Percentiles rank a stretch among this genome's conserved stretches.
phyloP scores from a whole-genome alignment of 2,888 invertebrate genomes.

The Bruchidius siliquastri region DNA sequence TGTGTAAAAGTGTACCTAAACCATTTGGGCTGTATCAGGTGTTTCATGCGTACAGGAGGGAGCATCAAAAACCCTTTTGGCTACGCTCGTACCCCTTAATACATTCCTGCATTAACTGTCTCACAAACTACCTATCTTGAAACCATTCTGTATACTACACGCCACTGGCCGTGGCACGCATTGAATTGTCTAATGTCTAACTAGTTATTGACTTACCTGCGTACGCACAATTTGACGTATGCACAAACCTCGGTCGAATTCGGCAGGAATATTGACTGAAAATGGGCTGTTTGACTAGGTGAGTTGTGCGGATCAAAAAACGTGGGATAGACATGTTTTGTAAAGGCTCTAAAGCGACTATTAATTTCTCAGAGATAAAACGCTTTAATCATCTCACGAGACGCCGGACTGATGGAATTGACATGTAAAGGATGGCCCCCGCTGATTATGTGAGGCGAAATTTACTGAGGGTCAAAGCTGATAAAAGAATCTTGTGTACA shows the following conservation, averaged over 20 bases:
- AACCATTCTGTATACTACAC: not conserved
- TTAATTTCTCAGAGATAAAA: not conserved
- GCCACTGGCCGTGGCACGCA: not conserved
- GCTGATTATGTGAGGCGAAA: not conserved
- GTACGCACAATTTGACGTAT: constrained; percentile 26
- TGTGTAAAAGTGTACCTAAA: no score
- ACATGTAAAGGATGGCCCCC: not conserved
- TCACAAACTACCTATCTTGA: not conserved
- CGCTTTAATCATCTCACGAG: no score
- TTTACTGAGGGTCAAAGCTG: not conserved
- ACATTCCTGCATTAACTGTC: no score
- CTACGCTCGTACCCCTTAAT: no score
- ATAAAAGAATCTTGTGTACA: not conserved
- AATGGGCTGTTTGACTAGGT: constrained; percentile 26
- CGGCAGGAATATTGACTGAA: constrained; percentile 23
- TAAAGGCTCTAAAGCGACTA: not conserved
- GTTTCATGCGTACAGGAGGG: no score
- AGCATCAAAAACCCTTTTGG: no score
- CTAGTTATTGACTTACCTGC: constrained; percentile 31
- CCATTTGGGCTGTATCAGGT: no score
- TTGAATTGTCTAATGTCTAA: no score
- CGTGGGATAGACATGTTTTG: constrained; percentile 37
- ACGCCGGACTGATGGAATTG: not conserved
- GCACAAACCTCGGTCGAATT: constrained; percentile 24
- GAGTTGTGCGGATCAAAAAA: constrained; percentile 29